Conservation (phyloP, 2,113 vertebrate genomes). For the Lamprotornis superbus region DNA sequence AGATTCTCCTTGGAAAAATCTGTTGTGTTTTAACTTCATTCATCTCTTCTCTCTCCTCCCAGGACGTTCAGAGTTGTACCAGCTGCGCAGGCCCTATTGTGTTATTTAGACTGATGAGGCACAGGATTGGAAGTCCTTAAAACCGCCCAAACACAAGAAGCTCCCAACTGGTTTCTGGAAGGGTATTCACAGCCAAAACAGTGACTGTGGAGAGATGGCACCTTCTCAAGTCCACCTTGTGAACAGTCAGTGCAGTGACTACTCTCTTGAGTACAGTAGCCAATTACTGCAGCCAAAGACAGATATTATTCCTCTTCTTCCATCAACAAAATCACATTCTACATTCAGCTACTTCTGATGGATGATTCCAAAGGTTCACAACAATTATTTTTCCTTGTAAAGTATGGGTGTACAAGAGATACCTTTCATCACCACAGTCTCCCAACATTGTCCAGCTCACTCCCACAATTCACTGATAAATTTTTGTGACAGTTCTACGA, state of each 20-base stretch:
- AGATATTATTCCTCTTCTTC: neutral
- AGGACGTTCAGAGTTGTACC: neutral
- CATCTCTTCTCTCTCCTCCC: neutral
- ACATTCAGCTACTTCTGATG: neutral
- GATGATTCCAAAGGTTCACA: neutral
- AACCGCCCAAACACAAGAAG: neutral
- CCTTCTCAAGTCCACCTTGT: neutral
- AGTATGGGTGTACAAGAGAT: neutral
- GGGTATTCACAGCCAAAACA: neutral
- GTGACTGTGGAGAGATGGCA: neutral
- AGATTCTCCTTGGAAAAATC: neutral
- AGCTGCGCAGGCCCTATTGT: neutral
- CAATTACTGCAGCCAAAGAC: neutral
- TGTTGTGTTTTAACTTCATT: neutral
- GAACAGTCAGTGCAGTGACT: neutral
- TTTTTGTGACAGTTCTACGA: neutral
- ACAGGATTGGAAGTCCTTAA: neutral
- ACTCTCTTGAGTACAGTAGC: neutral
- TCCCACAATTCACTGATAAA: neutral
- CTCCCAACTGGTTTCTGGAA: neutral
- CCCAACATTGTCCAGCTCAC: neutral
- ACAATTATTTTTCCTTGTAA: neutral
- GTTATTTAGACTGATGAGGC: neutral
- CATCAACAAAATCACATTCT: neutral
- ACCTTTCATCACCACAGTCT: neutral